phyloP scores from a whole-genome alignment of 2,797 vertebrate species.

The Enteromius treurensis region DNA sequence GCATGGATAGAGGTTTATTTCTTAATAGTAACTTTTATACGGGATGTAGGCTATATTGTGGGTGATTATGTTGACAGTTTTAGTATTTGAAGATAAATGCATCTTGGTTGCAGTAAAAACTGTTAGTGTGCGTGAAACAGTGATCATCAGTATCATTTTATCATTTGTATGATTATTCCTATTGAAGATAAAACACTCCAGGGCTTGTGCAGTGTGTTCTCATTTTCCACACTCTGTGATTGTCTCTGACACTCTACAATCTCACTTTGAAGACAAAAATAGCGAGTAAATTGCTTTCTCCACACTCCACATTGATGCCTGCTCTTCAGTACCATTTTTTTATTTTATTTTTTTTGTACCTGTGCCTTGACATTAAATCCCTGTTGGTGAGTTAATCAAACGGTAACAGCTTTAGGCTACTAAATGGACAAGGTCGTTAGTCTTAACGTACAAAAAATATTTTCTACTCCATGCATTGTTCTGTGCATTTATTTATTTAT shows the following conservation, averaged over 20 bases:
- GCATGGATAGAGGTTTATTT: not conserved
- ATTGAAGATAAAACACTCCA: constrained; percentile 20
- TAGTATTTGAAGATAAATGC: constrained; percentile 7
- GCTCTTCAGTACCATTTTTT: not conserved
- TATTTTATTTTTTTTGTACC: too few relatives aligned
- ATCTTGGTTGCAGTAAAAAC: not conserved
- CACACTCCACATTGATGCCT: not conserved
- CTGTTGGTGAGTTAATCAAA: not conserved
- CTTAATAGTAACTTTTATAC: constrained; percentile 11
- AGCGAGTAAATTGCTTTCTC: constrained; percentile 32
- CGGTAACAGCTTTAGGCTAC: not conserved
- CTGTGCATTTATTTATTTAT: not conserved
- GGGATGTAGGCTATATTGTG: not conserved
- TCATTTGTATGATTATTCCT: constrained; percentile 1
- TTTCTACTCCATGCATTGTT: not conserved
- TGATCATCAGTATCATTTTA: constrained; percentile 9
- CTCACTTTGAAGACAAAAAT: constrained; percentile 26
- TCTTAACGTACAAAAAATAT: not conserved
- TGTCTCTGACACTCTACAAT: constrained; percentile 33
- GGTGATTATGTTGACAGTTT: not conserved
- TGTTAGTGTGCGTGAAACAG: not conserved
- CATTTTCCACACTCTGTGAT: constrained; percentile 21
- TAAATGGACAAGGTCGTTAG: not conserved
- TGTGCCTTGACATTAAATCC: not conserved
- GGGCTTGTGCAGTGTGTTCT: constrained; percentile 9